A percentile compares a stretch with the other conserved stretches of the same genome.
Conservation (phyloP, 2,797 vertebrate species). For the Falco biarmicus region DNA sequence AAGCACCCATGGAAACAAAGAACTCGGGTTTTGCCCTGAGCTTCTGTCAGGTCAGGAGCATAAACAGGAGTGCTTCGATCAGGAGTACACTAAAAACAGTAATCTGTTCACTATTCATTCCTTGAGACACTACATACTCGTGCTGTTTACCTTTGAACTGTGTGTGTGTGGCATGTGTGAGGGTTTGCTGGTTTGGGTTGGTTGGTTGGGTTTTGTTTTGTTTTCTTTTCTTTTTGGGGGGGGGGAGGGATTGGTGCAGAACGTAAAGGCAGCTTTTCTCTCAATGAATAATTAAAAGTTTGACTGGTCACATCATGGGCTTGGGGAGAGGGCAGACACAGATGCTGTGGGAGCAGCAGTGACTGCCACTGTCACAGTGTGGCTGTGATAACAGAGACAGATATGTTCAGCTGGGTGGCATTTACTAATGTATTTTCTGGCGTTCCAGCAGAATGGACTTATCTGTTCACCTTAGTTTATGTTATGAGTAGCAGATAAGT, state of each 20-base stretch:
- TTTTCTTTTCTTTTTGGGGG: background rate
- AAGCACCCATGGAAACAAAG: background rate
- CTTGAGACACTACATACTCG: background rate
- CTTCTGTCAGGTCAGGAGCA: background rate
- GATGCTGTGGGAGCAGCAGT: background rate
- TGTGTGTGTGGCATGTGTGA: too few species aligned
- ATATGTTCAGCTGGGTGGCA: fast-evolving
- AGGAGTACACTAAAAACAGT: background rate
- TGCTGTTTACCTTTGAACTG: background rate
- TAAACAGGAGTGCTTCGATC: background rate
- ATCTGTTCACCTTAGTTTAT: background rate
- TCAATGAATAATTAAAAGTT: background rate
- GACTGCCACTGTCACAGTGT: background rate
- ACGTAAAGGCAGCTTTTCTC: background rate
- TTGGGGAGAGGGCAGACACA: background rate
- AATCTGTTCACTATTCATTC: background rate
- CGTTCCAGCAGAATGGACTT: background rate
- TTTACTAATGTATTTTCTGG: background rate
- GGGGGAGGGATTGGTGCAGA: too few species aligned
- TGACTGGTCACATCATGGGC: background rate
- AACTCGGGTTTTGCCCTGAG: background rate
- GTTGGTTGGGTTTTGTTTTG: too few species aligned
- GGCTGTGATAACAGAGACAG: background rate
- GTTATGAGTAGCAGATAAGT: background rate
- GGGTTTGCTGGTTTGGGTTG: too few species aligned